Percentiles rank a stretch among this genome's conserved stretches.
phyloP scores from a whole-genome alignment of 2,888 invertebrate species.

The Cosmia pyralina region DNA sequence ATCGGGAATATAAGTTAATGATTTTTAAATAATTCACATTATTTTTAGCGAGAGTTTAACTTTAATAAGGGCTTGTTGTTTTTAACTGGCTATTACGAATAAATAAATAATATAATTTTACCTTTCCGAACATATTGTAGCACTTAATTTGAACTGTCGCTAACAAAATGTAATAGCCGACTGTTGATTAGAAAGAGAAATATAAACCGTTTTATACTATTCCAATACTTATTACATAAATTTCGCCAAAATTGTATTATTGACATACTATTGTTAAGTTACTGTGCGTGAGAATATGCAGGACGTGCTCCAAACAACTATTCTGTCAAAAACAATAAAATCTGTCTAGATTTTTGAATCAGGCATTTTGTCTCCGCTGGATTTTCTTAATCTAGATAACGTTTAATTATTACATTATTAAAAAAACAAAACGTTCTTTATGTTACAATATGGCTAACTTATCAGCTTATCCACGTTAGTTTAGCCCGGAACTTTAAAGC shows the following conservation, averaged over 20 bases:
- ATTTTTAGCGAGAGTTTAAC: neutral
- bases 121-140: conserved; percentile 80
- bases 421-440: neutral
- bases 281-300: conserved; percentile 70
- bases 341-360: rapidly evolving
- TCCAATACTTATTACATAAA: conserved; percentile 86
- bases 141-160: conserved; percentile 81
- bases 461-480: conserved; percentile 68
- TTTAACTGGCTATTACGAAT: neutral
- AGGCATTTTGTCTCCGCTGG: no score
- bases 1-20: neutral
- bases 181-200: conserved; percentile 81
- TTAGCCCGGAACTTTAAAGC: conserved; percentile 60
- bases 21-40: neutral
- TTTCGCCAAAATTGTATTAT: conserved; percentile 77
- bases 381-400: neutral
- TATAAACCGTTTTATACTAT: conserved; percentile 87
- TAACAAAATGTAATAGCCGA: conserved; percentile 80
- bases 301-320: conserved; percentile 63
- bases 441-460: neutral
- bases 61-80: neutral
- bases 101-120: conserved; percentile 55
- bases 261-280: conserved; percentile 71
- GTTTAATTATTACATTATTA: neutral
- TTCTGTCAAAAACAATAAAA: neutral